A percentile compares a stretch with the other conserved stretches of the same genome.
phyloP scores from a whole-genome alignment of 2,113 vertebrate genomes.

The Prietella phreatophila region DNA sequence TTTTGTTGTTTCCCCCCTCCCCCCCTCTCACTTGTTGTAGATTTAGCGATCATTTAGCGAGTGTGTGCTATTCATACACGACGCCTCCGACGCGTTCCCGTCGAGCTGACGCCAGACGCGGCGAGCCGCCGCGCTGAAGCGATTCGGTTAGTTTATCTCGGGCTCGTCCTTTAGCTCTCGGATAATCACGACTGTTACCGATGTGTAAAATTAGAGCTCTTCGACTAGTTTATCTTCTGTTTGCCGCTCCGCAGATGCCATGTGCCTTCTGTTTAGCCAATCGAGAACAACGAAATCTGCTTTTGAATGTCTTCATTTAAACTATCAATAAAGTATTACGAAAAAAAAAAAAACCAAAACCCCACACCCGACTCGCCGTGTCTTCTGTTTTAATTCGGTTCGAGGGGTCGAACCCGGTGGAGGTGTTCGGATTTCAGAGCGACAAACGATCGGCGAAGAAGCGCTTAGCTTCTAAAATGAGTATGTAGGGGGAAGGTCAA shows the following conservation, averaged over 20 bases:
- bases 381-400: neutral
- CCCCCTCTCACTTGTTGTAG: conserved; percentile 51
- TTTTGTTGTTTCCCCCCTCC: too few species aligned
- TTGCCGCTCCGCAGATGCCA: neutral
- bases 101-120: neutral
- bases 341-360: conserved; percentile 9
- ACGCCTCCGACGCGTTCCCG: conserved; percentile 39
- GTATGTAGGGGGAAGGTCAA: neutral
- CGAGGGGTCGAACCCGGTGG: neutral
- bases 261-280: conserved; percentile 61
- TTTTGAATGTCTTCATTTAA: conserved; percentile 67
- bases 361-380: neutral
- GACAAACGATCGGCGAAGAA: neutral
- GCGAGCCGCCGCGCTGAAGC: conserved; percentile 7
- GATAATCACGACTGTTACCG: conserved; percentile 30
- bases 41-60: conserved; percentile 25
- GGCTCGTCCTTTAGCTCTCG: neutral
- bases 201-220: neutral
- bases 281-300: conserved; percentile 62
- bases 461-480: neutral
- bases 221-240: neutral
- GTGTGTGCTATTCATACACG: conserved; percentile 32
- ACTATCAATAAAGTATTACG: conserved; percentile 69
- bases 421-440: neutral
- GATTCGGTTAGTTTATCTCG: neutral